Evolutionary conservation across 2,888 invertebrate species (phyloP), one percentile per base, ranked within the genome.

Genomic region (Leptopilina syphax): DNA sequence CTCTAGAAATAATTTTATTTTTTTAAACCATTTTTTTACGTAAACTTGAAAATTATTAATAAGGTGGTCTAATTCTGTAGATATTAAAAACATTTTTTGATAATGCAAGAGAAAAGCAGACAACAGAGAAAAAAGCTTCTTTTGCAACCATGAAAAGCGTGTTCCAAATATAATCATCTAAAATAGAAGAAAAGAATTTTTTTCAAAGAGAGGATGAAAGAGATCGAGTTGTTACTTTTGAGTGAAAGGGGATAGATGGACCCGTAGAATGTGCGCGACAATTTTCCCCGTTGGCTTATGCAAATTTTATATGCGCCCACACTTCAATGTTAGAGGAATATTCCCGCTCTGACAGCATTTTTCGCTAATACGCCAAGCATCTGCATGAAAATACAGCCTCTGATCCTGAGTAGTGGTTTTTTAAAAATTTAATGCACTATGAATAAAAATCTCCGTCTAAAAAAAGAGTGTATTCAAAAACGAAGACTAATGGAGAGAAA

Each of bases 261-360:
- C 80, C 70, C 78, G 80, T 65, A 85, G 83, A 82, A 83, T 83
- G 80, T 70, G 83, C 82, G 76, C 83, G 79, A 84, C 80, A 80
- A 86, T 85, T 85, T 83, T 83, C 81, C 76, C 77, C 34, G 34
- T 82, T 84, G 84, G 84, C 84, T 86, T 84, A 86, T 86, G 85
- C 81, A 86, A 85, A 86, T 86, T 81, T 77, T 81, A 84, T 79
- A 78, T 79, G 76, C 67, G 44, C 65, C 77, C 76, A 79, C 77
- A 79, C 80, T 76, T 81, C 77, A 67, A 67, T 76, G 65, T 79
- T 83, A 77, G 7, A 34, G 80, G 78, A 79, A 79, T 80, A 84
- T 82, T 83, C 81, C 79, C 77, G 77, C 78, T 79, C 79, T 77
- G 78, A 65, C 63, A 65, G 77, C 77, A 84, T 80, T 83, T 83